Evolutionary conservation across 2,797 vertebrate genomes (phyloP).

Genomic region (Arnoldichthys spilopterus): DNA sequence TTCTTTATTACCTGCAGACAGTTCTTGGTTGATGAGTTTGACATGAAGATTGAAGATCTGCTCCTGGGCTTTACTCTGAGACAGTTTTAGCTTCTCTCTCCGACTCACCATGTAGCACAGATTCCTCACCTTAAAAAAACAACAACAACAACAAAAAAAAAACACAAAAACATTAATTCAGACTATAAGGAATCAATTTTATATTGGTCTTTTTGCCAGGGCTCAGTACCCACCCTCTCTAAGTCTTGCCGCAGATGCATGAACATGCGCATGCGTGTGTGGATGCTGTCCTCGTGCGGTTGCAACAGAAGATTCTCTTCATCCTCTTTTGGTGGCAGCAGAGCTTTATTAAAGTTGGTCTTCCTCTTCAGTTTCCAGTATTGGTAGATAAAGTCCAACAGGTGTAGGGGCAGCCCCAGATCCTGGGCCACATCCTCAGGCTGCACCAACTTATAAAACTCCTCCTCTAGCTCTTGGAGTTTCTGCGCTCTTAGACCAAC

Average conservation of each 20-base stretch:
- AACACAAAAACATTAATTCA: background rate
- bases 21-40: conserved; percentile 90
- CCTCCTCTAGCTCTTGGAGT: conserved; percentile 93
- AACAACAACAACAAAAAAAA: background rate
- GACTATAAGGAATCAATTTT: background rate
- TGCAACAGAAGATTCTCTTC: conserved; percentile 91
- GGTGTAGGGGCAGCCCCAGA: conserved; percentile 80
- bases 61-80: conserved; percentile 95
- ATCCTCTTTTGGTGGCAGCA: conserved; percentile 93
- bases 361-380: conserved; percentile 99
- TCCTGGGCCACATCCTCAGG: conserved; percentile 84
- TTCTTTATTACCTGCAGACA: conserved; percentile 81
- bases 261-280: conserved; percentile 99
- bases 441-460: conserved; percentile 89
- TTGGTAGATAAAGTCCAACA: conserved; percentile 93
- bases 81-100: conserved; percentile 94
- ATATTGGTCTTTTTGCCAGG: too few species aligned
- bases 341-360: conserved; percentile 92
- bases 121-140: conserved; percentile 87
- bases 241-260: conserved; percentile 98
- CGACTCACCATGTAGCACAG: conserved; percentile 99
- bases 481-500: conserved; percentile 91
- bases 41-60: conserved; percentile 95
- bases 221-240: conserved; percentile 85
- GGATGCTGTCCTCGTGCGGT: conserved; percentile 96